Base-by-base conservation (phyloP, 2,888 invertebrate genomes). In the Hedya salicella region DNA sequence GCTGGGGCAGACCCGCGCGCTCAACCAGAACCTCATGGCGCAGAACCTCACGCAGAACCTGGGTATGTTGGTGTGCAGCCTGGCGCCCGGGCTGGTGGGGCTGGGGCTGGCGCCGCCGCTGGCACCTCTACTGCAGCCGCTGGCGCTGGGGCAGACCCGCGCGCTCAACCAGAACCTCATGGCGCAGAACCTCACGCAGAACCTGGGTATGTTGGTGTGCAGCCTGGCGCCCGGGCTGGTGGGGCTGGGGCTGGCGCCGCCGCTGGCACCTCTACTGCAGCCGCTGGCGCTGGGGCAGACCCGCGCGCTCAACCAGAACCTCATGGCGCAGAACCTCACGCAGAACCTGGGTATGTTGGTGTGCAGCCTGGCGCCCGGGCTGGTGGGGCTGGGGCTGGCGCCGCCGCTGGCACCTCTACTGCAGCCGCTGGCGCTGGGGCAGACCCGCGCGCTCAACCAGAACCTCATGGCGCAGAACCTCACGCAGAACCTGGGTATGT, bases 201-300 rank as follows among this genome's bases (percentile, higher is more conserved):
- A 25, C 25, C 25, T 25, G 25, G 25, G 25, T 25, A 25, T 25
- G 25, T 25, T 4, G 25, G 3, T 25, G 25, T 25, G 25, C 25
- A 76, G 75, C 13, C 73, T 74, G 63, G 71, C 67, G 52, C 72
- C 75, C 42, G 77, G 71, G 68, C 71, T 73, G 53, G 72, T 77
- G 30, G 74, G 77, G 50, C 83, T 80, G 69, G 85, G 81, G 32
- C 82, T 78, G 68, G 79, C 25, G 25, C 25, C 25, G 25, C 25
- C 25, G 25, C 25, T 48, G 46, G n/a, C n/a, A n/a, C n/a, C n/a
- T n/a, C n/a, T n/a, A n/a, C 83, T 89, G 91, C 73, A 25, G 68
- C 91, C 91, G 66, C 88, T 88, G 74, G 87, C 80, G 0, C 75
- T 89, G n/a, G n/a, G n/a, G 0, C 89, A 87, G 81, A 13, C 84